Conservation (phyloP, 2,888 invertebrate genomes). For the Sminthurides aquaticus region DNA sequence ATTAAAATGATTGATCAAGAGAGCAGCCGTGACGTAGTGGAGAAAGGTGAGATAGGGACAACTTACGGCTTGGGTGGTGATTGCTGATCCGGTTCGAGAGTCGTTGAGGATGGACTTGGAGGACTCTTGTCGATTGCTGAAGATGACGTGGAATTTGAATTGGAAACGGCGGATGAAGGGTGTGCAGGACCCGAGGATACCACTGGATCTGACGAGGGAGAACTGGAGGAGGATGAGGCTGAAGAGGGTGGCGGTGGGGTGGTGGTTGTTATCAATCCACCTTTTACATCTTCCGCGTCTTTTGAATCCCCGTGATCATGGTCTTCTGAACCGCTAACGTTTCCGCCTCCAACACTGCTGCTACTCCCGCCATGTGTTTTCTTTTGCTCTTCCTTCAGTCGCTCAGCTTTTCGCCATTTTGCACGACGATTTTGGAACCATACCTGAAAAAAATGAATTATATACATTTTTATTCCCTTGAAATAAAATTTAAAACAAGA, state of each 20-base stretch:
- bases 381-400: conserved; percentile 79
- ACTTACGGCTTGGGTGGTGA: conserved; percentile 13
- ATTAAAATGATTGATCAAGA: too few species aligned
- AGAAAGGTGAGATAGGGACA: background rate
- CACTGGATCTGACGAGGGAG: conserved; percentile 22
- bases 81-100: conserved; percentile 21
- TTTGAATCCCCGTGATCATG: conserved; percentile 15
- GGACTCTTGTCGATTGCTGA: conserved; percentile 18
- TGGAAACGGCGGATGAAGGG: background rate
- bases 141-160: background rate
- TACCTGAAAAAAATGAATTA: conserved; percentile 54
- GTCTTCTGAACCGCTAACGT: conserved; percentile 48
- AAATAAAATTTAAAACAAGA: too few species aligned
- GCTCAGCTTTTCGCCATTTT: conserved; percentile 86
- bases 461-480: conserved; percentile 8
- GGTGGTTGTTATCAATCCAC: conserved; percentile 15
- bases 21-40: too few species aligned
- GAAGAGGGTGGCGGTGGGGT: background rate
- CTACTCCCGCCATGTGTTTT: conserved; percentile 41
- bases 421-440: conserved; percentile 91
- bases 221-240: conserved; percentile 20
- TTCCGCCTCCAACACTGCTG: conserved; percentile 51
- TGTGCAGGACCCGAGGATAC: background rate
- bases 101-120: conserved; percentile 24
- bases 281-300: background rate